phyloP scores from a whole-genome alignment of 2,888 invertebrate species.

The Zygothrica quintamaculata region DNA sequence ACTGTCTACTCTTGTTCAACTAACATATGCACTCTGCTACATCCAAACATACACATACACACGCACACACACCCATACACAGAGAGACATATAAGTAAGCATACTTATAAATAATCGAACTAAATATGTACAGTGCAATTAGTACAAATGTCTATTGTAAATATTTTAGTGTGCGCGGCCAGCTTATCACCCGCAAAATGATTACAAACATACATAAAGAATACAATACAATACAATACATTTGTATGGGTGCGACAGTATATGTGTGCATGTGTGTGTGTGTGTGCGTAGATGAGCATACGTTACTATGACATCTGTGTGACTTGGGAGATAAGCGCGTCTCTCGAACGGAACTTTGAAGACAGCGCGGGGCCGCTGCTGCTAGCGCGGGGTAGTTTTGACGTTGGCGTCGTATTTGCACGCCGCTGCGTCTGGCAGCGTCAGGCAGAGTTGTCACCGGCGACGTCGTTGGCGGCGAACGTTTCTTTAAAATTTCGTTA shows the following conservation, averaged over 20 bases:
- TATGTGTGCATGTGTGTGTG: background rate
- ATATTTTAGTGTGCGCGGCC: slow-evolving; percentile 67
- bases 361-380: slow-evolving; percentile 42
- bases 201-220: slow-evolving; percentile 15
- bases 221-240: slow-evolving; percentile 19
- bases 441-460: background rate
- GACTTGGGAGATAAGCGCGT: slow-evolving; percentile 34
- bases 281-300: slow-evolving; percentile 5
- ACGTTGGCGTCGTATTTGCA: slow-evolving; percentile 17
- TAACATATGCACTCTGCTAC: slow-evolving; percentile 32
- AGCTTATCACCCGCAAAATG: slow-evolving; percentile 60
- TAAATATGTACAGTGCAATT: slow-evolving; percentile 65
- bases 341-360: slow-evolving; percentile 46
- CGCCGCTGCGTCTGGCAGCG: slow-evolving; percentile 12
- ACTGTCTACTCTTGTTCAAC: slow-evolving; percentile 49
- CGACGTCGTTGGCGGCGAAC: slow-evolving; percentile 1
- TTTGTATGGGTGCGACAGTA: slow-evolving; percentile 21
- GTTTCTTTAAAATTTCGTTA: background rate
- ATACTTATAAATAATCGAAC: slow-evolving; percentile 30
- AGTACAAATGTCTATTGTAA: slow-evolving; percentile 63
- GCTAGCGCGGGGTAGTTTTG: slow-evolving; percentile 18
- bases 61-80: slow-evolving; percentile 7
- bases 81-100: slow-evolving; percentile 1
- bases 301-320: slow-evolving; percentile 33
- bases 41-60: slow-evolving; percentile 18